phyloP scores from a whole-genome alignment of 2,888 invertebrate species.

The Melanostoma mellinum region DNA sequence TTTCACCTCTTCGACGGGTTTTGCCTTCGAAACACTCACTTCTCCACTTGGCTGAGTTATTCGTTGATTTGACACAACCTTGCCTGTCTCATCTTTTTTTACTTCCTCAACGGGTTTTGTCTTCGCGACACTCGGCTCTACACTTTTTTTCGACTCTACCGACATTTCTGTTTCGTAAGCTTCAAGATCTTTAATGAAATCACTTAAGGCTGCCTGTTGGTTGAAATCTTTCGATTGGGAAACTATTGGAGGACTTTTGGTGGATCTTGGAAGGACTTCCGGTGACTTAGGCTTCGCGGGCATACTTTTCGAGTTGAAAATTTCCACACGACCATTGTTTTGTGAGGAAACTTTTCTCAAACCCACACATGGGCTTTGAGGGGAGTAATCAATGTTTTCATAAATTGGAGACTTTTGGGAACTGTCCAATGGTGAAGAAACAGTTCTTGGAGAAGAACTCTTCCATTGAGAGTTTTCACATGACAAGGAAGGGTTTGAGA shows the following conservation, averaged over 20 bases:
- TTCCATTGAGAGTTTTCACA: too few species aligned
- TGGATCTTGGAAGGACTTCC: conserved; percentile 43
- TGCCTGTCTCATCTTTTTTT: conserved; percentile 18
- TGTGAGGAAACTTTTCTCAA: conserved; percentile 21
- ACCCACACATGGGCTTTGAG: conserved; percentile 5
- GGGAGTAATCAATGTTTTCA: conserved; percentile 39
- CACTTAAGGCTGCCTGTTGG: conserved; percentile 38
- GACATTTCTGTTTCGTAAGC: conserved; percentile 40
- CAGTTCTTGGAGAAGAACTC: too few species aligned
- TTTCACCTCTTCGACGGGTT: too few species aligned
- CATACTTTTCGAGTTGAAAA: conserved; percentile 79
- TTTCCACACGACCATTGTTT: conserved; percentile 79
- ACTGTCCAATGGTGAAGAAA: not conserved
- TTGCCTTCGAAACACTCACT: too few species aligned
- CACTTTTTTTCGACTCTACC: conserved; percentile 5
- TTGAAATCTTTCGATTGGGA: conserved; percentile 32
- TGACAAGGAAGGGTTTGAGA: too few species aligned
- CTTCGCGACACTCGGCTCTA: not conserved
- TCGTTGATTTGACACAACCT: too few species aligned
- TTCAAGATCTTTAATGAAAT: conserved; percentile 51
- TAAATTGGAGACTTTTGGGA: conserved; percentile 33
- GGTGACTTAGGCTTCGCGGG: conserved; percentile 59
- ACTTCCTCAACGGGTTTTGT: conserved; percentile 10
- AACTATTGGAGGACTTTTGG: conserved; percentile 75
- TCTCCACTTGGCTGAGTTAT: too few species aligned